Conservation (phyloP, 2,797 vertebrate species). For the Buphagus erythrorhynchus region DNA sequence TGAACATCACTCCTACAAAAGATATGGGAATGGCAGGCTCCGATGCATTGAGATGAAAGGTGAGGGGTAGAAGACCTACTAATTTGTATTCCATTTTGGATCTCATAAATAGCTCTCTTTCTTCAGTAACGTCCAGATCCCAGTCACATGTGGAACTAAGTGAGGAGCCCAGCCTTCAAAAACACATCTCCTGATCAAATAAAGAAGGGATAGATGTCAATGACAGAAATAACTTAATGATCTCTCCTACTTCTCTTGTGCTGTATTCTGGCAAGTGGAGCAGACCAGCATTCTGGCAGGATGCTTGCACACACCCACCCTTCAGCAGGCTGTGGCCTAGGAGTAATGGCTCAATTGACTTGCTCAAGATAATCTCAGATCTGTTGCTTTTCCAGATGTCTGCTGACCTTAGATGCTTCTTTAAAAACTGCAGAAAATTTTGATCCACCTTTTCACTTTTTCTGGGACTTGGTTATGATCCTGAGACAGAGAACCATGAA, state of each 20-base stretch:
- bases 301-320: not conserved
- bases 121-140: not conserved
- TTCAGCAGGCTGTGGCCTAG: not conserved
- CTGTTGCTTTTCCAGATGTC: not conserved
- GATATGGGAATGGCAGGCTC: not conserved
- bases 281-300: not conserved
- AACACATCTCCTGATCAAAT: not conserved
- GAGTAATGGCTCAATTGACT: not conserved
- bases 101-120: not conserved
- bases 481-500: not conserved
- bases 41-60: not conserved
- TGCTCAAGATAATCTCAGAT: not conserved
- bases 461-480: not conserved
- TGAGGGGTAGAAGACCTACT: not conserved
- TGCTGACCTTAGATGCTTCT: not conserved
- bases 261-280: not conserved
- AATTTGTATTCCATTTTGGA: not conserved
- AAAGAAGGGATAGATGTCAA: not conserved
- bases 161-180: not conserved
- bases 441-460: not conserved
- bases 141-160: not conserved
- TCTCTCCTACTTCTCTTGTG: not conserved
- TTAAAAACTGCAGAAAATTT: not conserved
- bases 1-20: not conserved
- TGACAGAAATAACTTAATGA: not conserved